Percentiles rank a stretch among this genome's conserved stretches.
These are phyloP conservation scores for Melipona bicolor DNA, from an alignment of 2,888 invertebrate genomes.

Conservation along the genomic window DNA sequence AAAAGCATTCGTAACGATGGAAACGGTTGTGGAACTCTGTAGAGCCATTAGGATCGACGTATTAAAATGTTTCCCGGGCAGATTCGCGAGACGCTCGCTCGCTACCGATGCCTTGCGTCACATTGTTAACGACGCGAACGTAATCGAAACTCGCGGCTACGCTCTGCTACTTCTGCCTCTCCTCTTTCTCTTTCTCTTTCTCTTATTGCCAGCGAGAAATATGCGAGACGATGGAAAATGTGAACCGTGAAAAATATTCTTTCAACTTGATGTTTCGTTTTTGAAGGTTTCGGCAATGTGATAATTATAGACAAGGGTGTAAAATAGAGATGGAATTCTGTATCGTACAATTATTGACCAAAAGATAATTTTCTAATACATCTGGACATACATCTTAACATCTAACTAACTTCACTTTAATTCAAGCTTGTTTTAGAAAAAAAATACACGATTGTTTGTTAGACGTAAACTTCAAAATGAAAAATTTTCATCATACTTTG, in stretches of 20 bases:
- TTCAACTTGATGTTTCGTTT: background rate
- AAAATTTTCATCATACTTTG: too few relatives aligned
- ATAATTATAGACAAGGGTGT: background rate
- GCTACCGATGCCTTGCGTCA: slow-evolving; percentile 13
- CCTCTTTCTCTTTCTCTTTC: background rate
- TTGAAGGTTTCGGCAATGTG: background rate
- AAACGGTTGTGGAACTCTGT: slow-evolving; percentile 61
- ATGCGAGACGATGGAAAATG: background rate
- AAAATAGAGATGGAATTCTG: background rate
- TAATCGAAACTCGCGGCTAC: slow-evolving; percentile 14
- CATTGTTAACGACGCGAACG: slow-evolving; percentile 42
- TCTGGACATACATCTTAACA: too few relatives aligned
- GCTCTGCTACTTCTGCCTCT: background rate
- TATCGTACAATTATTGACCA: too few relatives aligned
- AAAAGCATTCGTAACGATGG: slow-evolving; percentile 67
- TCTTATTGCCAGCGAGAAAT: background rate
- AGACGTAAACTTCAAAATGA: too few relatives aligned
- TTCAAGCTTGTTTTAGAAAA: too few relatives aligned
- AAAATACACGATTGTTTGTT: too few relatives aligned
- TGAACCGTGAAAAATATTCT: background rate
- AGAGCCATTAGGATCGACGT: slow-evolving; percentile 62
- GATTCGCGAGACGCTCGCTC: slow-evolving; percentile 7
- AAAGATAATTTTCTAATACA: too few relatives aligned
- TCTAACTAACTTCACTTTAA: too few relatives aligned
- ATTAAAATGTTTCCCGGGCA: slow-evolving; percentile 54